Percentiles rank a stretch among this genome's conserved stretches.
These are phyloP conservation scores for Tetrax tetrax DNA, from an alignment of 2,113 vertebrate genomes.

Conservation along the genomic window DNA sequence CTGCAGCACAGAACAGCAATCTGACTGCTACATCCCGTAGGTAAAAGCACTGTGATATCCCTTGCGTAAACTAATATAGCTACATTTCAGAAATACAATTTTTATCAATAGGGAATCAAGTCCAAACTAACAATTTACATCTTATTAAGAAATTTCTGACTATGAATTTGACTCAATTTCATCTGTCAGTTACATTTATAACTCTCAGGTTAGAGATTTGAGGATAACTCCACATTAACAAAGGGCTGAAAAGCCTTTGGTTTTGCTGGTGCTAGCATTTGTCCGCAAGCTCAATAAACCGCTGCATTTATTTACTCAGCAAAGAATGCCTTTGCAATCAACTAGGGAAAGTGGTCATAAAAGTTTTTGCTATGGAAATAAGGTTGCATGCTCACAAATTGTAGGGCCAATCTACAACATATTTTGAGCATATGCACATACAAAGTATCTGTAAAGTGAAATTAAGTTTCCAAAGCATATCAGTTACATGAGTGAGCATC, in stretches of 20 bases:
- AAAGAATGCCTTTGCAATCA: neutral
- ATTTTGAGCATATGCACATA: neutral
- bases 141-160: constrained; percentile 10
- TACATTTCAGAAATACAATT: neutral
- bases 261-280: neutral
- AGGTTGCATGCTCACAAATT: neutral
- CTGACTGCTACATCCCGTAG: neutral
- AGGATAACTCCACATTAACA: neutral
- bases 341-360: neutral
- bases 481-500: fast-evolving
- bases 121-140: constrained; percentile 4
- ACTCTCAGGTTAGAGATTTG: neutral
- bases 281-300: neutral
- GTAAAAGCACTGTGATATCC: neutral
- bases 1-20: neutral
- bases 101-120: neutral
- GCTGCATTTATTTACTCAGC: neutral
- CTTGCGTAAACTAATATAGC: neutral
- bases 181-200: constrained; percentile 39
- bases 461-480: neutral
- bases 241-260: neutral
- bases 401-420: neutral
- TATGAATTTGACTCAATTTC: constrained; percentile 28
- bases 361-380: neutral
- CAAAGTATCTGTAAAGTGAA: neutral